phyloP scores from a whole-genome alignment of 2,797 vertebrate genomes.

The Enteromius trimaculatus region DNA sequence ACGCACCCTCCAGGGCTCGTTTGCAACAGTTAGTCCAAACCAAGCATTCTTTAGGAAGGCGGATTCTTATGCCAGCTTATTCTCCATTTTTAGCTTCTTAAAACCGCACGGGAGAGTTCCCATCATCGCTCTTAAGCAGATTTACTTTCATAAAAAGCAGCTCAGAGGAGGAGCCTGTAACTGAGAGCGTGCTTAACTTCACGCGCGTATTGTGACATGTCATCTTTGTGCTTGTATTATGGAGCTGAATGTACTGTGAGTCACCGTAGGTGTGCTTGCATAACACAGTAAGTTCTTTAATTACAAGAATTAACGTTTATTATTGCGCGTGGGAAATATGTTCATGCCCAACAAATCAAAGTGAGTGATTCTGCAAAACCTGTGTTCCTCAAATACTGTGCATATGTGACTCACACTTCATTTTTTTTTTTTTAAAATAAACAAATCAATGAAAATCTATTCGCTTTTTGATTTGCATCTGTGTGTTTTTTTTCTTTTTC shows the following conservation, averaged over 20 bases:
- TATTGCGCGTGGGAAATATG: neutral
- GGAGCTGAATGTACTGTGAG: constrained; percentile 3
- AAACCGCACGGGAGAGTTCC: constrained; percentile 24
- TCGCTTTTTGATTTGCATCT: neutral
- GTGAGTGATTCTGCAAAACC: neutral
- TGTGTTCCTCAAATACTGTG: too few relatives aligned
- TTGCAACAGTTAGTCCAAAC: constrained; percentile 51
- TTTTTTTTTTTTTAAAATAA: neutral
- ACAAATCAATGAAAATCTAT: neutral
- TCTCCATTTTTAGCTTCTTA: constrained; percentile 9
- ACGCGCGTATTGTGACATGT: neutral
- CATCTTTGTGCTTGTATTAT: neutral
- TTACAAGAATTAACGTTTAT: neutral
- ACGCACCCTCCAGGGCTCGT: constrained; percentile 41
- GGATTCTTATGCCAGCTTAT: constrained; percentile 27
- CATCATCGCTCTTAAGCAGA: constrained; percentile 27
- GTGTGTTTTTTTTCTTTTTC: neutral
- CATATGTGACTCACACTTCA: neutral
- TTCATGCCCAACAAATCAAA: neutral
- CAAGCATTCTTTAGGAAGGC: constrained; percentile 42
- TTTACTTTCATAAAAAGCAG: constrained; percentile 34
- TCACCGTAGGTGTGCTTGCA: constrained; percentile 3
- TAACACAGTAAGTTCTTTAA: neutral
- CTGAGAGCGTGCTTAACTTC: neutral
- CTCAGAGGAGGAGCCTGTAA: constrained; percentile 6